Evolutionary conservation across 2,113 vertebrate species (phyloP).

Genomic region (Nothocercus nigrocapillus): DNA sequence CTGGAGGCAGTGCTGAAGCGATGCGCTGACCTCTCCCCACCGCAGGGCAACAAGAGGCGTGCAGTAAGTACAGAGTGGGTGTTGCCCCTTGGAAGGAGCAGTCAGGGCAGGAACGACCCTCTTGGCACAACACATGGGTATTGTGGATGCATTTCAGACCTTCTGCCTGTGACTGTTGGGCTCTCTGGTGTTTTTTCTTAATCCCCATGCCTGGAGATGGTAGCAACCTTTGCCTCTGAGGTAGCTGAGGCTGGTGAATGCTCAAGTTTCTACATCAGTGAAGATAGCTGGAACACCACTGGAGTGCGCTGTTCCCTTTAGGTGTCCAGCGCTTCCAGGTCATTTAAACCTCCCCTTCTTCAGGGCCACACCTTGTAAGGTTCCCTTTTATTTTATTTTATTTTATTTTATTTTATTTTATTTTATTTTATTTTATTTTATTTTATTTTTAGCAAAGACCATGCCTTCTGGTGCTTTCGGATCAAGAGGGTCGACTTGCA

Average conservation of each 20-base stretch:
- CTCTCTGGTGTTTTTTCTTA: background rate
- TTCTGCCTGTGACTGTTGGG: background rate
- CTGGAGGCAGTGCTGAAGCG: constrained; percentile 80
- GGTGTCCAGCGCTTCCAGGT: background rate
- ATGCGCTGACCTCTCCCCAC: constrained; percentile 80
- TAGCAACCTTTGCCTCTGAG: background rate
- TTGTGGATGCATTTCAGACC: background rate
- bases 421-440: background rate
- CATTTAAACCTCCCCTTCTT: background rate
- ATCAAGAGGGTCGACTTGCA: background rate
- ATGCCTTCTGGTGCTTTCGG: background rate
- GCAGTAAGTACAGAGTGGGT: constrained; percentile 60
- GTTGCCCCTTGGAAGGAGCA: background rate
- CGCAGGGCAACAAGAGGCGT: constrained; percentile 47
- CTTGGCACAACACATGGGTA: background rate
- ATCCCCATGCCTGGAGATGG: background rate
- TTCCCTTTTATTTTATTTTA: background rate
- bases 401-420: background rate
- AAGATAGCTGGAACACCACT: background rate
- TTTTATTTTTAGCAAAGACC: background rate
- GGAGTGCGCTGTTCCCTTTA: background rate
- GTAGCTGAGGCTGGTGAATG: background rate
- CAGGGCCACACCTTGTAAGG: background rate
- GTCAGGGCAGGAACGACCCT: background rate
- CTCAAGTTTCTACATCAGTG: background rate